Evolutionary conservation across 1,140 invertebrate species (phyloP), one percentile per base, ranked within the genome.

Genomic region (Palaemon carinicauda): DNA sequence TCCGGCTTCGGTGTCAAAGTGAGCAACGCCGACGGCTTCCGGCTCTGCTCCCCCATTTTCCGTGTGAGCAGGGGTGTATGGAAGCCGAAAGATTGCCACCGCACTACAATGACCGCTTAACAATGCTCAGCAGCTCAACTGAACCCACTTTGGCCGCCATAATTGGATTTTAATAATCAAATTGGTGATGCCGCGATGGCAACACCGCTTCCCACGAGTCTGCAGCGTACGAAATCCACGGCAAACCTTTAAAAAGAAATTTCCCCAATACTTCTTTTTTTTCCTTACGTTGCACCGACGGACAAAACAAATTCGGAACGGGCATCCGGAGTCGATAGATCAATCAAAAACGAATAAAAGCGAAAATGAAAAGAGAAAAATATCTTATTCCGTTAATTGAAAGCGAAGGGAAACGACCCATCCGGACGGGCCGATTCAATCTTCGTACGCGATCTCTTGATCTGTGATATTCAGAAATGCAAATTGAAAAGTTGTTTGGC

Each of bases 161-260:
- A 80, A 86, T 86, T 86, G 83, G 83, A 86, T 86, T 86, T 86
- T 86, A 86, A 86, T 86, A 86, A 86, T 86, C 83, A 80, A 86
- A 86, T 50, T 29, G 65, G 50, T 21, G 83, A 54, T 53, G 53
- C 50, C 27, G 21, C 19, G 83, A 56, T 52, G 78, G 77, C 77
- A 86, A 86, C 69, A 80, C 50, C 65, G 83, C 60, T 80, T 86
- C 77, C 83, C 83, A 80, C 83, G 78, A 77, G 77, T 80, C 77
- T 80, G 21, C 15, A 17, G 51, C 24, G 80, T 82, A 52, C 80
- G 41, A 82, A 82, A 15, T 24, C 50, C 19, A 54, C n/a, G 15
- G 52, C 33, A 31, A 24, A 14, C 69, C 7, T 24, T 73, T 41
- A 41, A 41, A 41, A 41, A 41, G 41, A 41, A 41, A 41, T 41